Base-by-base conservation (phyloP, 2,113 vertebrate genomes). In the Connochaetes taurinus region DNA sequence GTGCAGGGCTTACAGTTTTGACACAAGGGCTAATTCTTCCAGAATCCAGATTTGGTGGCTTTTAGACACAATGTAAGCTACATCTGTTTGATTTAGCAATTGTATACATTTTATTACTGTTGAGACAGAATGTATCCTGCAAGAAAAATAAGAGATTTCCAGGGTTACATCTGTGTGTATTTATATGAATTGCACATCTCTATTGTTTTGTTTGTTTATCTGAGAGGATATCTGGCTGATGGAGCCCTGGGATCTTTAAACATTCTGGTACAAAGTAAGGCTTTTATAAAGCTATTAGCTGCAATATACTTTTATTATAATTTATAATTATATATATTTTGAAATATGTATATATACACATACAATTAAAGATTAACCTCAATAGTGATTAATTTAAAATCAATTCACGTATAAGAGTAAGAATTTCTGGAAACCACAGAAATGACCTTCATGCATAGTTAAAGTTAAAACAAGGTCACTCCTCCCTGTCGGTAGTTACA, bases 51-150 rank as follows among this genome's bases (percentile, higher is more conserved):
- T 74, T 87, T 60, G 27, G 67, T 93, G 67, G 60, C 62, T 91
- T 96, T 96, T 95, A 90, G 43, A 91, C 40, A 93, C 84, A 90
- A 82, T 50, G 62, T 78, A 96, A 96, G 67, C 52, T 53, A 17
- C 40, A 67, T 93, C 47, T 91, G 81, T 90, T 92, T 94, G 90
- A 74, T 84, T 93, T 52, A 89, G 84, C 43, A 94, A 45, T 7
- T 96, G 87, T 40, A 78, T 88, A 88, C n/a, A 90, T 74, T 80
- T 58, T 96, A 91, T 92, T 93, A 83, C n/a, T 91, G 4, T 78
- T 50, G 67, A 95, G 62, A 97, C 52, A 87, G 71, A 95, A 84
- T 81, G 23, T 84, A 84, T 78, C n/a, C 81, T 4, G 1, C 33
- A 74, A 81, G 89, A 87, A 94, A 97, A 93, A 64, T 43, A 67